These are phyloP conservation scores for Tenrec ecaudatus DNA, from an alignment of 2,113 vertebrate genomes.

Conservation along the genomic window DNA sequence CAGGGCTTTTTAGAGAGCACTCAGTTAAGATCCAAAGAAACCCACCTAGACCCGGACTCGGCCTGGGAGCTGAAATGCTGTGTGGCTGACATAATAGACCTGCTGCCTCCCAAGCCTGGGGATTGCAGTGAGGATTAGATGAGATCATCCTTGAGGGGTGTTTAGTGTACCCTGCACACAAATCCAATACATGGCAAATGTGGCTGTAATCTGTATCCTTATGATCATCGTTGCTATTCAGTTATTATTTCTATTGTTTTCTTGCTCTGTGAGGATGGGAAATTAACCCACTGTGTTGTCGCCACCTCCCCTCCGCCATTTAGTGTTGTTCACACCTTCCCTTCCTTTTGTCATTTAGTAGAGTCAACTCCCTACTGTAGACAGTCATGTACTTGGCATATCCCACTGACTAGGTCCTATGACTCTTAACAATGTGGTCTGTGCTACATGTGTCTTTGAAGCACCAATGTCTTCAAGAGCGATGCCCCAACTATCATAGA, in stretches of 20 bases:
- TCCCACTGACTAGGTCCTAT: background rate
- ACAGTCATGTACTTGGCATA: background rate
- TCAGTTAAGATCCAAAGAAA: background rate
- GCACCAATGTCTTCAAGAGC: background rate
- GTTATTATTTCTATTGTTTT: slow-evolving; percentile 39
- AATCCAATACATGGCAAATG: slow-evolving; percentile 40
- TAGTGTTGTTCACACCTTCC: background rate
- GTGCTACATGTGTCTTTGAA: background rate
- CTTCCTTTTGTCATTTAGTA: slow-evolving; percentile 32
- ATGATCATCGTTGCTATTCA: slow-evolving; percentile 10
- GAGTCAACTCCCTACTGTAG: background rate
- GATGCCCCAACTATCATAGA: background rate
- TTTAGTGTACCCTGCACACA: background rate
- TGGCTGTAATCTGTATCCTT: slow-evolving; percentile 40
- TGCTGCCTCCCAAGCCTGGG: too few relatives aligned
- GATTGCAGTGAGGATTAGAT: slow-evolving; percentile 23
- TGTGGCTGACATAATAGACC: background rate
- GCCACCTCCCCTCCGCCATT: background rate
- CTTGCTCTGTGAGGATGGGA: slow-evolving; percentile 9
- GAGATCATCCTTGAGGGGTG: slow-evolving; percentile 7
- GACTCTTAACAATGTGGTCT: background rate
- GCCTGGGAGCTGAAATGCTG: background rate
- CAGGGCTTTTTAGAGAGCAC: background rate
- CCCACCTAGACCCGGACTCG: background rate
- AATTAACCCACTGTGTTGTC: background rate